These are phyloP conservation scores for Leptocoma aspasia DNA, from an alignment of 2,113 vertebrate species.

Conservation along the genomic window DNA sequence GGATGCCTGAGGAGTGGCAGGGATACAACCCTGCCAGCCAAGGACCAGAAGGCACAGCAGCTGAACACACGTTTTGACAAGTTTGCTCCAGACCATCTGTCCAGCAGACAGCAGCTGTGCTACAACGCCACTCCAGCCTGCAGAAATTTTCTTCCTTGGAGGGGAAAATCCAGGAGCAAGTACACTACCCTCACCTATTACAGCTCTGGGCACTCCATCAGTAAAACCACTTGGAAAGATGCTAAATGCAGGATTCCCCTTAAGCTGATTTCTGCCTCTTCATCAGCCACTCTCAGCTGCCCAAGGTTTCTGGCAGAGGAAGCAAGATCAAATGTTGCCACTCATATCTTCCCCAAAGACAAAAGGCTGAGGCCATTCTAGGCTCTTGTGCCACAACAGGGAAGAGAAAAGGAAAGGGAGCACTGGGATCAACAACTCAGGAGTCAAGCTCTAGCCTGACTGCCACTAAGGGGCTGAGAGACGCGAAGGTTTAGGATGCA, in stretches of 20 bases:
- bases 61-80: background rate
- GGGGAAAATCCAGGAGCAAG: background rate
- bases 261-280: background rate
- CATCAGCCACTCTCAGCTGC: background rate
- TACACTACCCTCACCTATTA: background rate
- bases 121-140: background rate
- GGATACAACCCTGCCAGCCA: background rate
- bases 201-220: background rate
- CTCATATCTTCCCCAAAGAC: background rate
- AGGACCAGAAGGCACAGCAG: slow-evolving; percentile 16
- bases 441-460: background rate
- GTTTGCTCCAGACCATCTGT: slow-evolving; percentile 1
- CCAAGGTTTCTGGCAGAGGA: background rate
- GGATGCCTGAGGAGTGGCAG: background rate
- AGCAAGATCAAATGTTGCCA: background rate
- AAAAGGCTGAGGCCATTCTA: background rate
- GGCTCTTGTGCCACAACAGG: background rate
- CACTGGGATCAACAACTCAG: background rate
- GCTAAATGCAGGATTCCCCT: background rate
- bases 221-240: background rate
- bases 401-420: background rate
- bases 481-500: background rate
- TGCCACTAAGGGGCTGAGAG: background rate
- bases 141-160: background rate
- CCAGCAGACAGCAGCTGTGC: background rate